Conservation (phyloP, 92 coral and sea anemone genomes). For the Muricea muricata region DNA sequence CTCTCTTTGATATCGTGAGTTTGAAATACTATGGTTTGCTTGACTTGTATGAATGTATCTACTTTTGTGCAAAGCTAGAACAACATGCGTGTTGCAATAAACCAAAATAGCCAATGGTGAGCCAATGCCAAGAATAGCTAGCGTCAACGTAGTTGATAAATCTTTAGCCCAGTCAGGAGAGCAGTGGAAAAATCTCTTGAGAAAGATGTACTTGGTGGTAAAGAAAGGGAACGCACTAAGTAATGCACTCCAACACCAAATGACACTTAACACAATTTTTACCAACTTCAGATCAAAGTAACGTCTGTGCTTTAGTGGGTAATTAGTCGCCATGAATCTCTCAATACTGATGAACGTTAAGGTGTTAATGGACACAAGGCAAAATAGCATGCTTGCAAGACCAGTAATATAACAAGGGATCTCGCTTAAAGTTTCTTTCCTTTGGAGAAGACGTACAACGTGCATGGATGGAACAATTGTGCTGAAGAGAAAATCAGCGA, state of each 20-base stretch:
- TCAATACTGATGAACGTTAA: no score
- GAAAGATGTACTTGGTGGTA: constrained; percentile 15
- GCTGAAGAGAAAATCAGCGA: constrained; percentile 30
- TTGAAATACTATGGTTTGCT: background rate
- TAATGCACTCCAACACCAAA: constrained; percentile 40
- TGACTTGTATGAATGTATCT: background rate
- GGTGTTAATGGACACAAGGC: constrained; percentile 3
- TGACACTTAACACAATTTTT: background rate
- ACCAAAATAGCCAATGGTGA: background rate
- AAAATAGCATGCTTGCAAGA: constrained; percentile 2
- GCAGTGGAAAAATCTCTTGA: constrained; percentile 28
- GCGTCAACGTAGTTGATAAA: background rate
- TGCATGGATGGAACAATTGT: constrained; percentile 24
- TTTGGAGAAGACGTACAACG: constrained; percentile 14
- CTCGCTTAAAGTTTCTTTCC: background rate
- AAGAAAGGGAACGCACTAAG: constrained; percentile 12
- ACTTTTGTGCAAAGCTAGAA: constrained; percentile 6
- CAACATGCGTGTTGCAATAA: constrained; percentile 2
- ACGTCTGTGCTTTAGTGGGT: constrained; percentile 12
- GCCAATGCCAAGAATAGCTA: background rate
- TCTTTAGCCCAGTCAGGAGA: constrained; percentile 32
- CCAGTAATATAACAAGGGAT: constrained; percentile 25
- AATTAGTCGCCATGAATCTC: constrained; percentile 40
- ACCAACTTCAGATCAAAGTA: background rate
- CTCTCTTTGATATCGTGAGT: no score